Conservation (phyloP, 2,888 invertebrate species). For the Leuctra nigra region DNA sequence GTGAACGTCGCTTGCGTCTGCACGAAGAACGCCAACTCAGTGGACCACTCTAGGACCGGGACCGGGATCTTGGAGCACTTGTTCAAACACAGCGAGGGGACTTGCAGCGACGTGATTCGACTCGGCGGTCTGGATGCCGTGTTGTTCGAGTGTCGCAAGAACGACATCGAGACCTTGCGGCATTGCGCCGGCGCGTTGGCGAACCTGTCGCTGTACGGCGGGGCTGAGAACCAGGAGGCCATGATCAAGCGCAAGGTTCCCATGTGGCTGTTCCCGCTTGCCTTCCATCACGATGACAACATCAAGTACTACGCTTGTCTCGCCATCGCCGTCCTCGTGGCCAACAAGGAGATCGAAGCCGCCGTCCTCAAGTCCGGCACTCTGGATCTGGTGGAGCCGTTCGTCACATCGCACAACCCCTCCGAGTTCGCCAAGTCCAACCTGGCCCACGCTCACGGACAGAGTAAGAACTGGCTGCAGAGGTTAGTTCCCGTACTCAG, state of each 20-base stretch:
- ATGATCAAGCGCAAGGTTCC: constrained; percentile 94
- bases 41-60: constrained; percentile 78
- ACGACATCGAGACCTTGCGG: constrained; percentile 84
- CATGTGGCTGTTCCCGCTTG: constrained; percentile 96
- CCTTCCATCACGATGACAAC: constrained; percentile 94
- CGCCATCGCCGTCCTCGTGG: constrained; percentile 92
- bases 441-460: constrained; percentile 89
- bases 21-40: constrained; percentile 68
- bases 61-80: constrained; percentile 89
- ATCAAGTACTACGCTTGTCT: constrained; percentile 98
- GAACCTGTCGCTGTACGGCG: constrained; percentile 93
- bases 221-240: constrained; percentile 92
- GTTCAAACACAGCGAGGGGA: constrained; percentile 94
- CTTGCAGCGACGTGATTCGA: constrained; percentile 87
- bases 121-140: constrained; percentile 90
- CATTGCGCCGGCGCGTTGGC: constrained; percentile 97
- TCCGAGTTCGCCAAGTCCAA: constrained; percentile 91
- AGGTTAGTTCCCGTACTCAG: constrained; percentile 88
- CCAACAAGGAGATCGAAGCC: constrained; percentile 96
- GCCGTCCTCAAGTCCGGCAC: constrained; percentile 96
- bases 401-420: constrained; percentile 90
- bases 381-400: constrained; percentile 91
- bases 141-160: constrained; percentile 89
- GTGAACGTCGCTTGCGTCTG: constrained; percentile 85
- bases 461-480: constrained; percentile 91